phyloP scores from a whole-genome alignment of 2,888 invertebrate genomes.

The Exephanes ischioxanthus region DNA sequence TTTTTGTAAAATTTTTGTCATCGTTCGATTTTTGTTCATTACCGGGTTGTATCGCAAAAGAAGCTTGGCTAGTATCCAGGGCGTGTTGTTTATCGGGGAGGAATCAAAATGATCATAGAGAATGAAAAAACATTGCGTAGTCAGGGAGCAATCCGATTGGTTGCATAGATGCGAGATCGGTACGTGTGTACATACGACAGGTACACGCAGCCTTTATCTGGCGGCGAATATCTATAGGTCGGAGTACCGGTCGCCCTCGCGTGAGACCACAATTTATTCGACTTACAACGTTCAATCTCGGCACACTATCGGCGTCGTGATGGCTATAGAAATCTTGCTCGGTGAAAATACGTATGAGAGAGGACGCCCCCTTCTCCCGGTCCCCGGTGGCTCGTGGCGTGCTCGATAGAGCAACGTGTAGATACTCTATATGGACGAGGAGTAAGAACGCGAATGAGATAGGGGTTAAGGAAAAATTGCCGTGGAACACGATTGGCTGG shows the following conservation, averaged over 20 bases:
- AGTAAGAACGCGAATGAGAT: slow-evolving; percentile 42
- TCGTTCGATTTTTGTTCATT: slow-evolving; percentile 1
- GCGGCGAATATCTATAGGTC: slow-evolving; percentile 50
- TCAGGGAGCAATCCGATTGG: not conserved
- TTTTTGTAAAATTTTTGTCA: not conserved
- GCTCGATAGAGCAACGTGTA: slow-evolving; percentile 44
- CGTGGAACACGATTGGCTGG: not conserved
- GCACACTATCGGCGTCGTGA: slow-evolving; percentile 50
- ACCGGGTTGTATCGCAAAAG: slow-evolving; percentile 17
- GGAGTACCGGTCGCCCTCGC: slow-evolving; percentile 52
- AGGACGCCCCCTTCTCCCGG: slow-evolving; percentile 19
- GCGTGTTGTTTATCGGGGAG: not conserved
- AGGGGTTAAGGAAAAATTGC: slow-evolving; percentile 24
- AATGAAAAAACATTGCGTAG: slow-evolving; percentile 26
- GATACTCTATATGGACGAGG: slow-evolving; percentile 46
- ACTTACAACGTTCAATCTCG: slow-evolving; percentile 66
- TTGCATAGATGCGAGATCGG: not conserved
- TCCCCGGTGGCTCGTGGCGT: slow-evolving; percentile 47
- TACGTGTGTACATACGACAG: slow-evolving; percentile 10
- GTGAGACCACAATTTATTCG: slow-evolving; percentile 64
- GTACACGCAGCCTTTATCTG: slow-evolving; percentile 11
- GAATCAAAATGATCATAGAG: slow-evolving; percentile 8
- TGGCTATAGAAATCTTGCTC: slow-evolving; percentile 62
- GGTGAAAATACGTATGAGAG: slow-evolving; percentile 47
- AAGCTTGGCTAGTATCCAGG: slow-evolving; percentile 46